Conservation (phyloP, 2,113 vertebrate genomes). For the Ammospiza caudacuta region DNA sequence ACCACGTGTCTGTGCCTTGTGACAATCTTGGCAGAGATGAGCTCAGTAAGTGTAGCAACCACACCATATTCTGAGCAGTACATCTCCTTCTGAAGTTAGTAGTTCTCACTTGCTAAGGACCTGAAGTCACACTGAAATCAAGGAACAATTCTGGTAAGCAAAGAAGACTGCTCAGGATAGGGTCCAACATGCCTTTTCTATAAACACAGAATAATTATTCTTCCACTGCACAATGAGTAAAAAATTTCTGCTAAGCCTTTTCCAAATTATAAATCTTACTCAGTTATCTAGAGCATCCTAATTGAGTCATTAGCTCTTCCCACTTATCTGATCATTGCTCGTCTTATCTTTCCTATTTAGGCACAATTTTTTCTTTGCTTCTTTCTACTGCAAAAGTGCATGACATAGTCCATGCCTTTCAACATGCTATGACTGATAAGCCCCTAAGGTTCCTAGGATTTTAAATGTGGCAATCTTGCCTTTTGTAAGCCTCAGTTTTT, state of each 20-base stretch:
- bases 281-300: constrained; percentile 9
- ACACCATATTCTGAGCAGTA: background rate
- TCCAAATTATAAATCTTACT: constrained; percentile 17
- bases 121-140: background rate
- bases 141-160: background rate
- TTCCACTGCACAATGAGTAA: background rate
- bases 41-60: background rate
- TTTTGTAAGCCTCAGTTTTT: background rate
- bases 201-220: background rate
- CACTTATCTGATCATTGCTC: background rate
- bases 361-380: background rate
- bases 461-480: background rate
- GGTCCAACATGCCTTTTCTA: background rate
- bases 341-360: background rate
- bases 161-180: background rate
- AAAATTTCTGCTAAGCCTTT: constrained; percentile 7
- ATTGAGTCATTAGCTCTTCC: background rate
- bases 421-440: background rate
- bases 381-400: background rate
- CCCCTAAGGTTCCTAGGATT: background rate
- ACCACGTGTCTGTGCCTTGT: background rate
- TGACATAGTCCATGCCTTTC: background rate
- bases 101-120: background rate
- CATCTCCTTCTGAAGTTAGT: background rate
- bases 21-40: background rate